Evolutionary conservation across 1,140 invertebrate species (phyloP), one percentile per base, ranked within the genome.

Genomic region (Maniola jurtina): DNA sequence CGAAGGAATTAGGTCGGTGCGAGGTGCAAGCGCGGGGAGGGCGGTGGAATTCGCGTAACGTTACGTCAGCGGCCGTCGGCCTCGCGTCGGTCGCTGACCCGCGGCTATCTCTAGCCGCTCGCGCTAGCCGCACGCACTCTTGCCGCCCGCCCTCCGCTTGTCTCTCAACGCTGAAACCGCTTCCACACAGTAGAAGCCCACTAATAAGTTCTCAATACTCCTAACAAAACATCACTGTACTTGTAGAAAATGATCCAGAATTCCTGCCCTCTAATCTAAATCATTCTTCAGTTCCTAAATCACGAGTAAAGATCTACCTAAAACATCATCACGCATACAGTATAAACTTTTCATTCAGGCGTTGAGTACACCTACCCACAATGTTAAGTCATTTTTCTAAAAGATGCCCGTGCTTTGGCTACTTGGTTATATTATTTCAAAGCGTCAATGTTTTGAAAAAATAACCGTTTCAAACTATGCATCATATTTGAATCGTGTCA

Each of bases 31-130:
- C 60, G 73, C 72, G 68, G 68, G 54, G 72, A 70, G 73, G 74
- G 72, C 66, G 74, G 74, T 79, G 85, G 84, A 88, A 89, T 89
- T 87, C 86, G 84, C 87, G 82, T 89, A 87, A 90, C 81, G 81
- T 90, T 90, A 88, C 88, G 88, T 90, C 86, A 90, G 86, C 82
- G 88, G 84, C 66, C 88, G 78, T 81, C 84, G 87, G 80, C 88
- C 88, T 80, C 84, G 80, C 83, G 64, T 57, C 84, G 88, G 88
- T 88, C 86, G 79, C 71, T 81, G 86, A 88, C 88, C 87, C 71
- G 80, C 83, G 79, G 79, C 85, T 84, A 88, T 86, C 84, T 88
- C 82, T 86, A 86, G 83, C 73, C 64, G 59, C 66, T 47, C 42
- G 70, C 77, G 77, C 78, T 77, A 77, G 75, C 64, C 82, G 76